These are phyloP conservation scores for Halocynthia roretzi DNA, from an alignment of 23 tunicate genomes.

Conservation along the genomic window DNA sequence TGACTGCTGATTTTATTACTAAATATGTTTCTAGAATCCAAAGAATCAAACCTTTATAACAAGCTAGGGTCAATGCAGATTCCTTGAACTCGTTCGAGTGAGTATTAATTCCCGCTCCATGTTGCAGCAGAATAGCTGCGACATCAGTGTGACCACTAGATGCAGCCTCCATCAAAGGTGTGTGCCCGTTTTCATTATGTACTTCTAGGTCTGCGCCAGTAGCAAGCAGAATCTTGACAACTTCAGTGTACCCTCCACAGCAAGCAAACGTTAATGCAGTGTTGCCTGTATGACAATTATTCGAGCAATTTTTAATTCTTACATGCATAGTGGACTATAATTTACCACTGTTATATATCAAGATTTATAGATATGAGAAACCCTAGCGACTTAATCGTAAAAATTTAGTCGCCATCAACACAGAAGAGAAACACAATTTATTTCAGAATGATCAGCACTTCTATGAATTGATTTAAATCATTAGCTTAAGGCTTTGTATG, in stretches of 20 bases:
- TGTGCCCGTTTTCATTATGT: conserved; percentile 97
- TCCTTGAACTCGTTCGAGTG: conserved; percentile 93
- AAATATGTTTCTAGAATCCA: neutral
- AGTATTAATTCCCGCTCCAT: conserved; percentile 96
- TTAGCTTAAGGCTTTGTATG: too few species aligned
- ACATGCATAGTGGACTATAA: too few species aligned
- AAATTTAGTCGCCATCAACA: too few species aligned
- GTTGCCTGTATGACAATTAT: conserved; percentile 43
- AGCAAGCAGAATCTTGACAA: conserved; percentile 57
- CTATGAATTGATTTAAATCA: too few species aligned
- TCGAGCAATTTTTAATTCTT: too few species aligned
- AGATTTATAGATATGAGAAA: too few species aligned
- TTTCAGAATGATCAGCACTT: too few species aligned
- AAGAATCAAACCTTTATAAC: conserved; percentile 72
- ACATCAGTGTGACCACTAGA: conserved; percentile 88
- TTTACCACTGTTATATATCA: neutral
- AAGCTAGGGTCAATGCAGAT: conserved; percentile 91
- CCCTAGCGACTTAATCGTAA: too few species aligned
- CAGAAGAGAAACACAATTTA: too few species aligned
- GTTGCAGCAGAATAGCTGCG: conserved; percentile 62
- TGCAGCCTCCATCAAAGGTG: conserved; percentile 99
- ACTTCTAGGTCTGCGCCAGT: conserved; percentile 81
- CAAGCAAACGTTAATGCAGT: conserved; percentile 97
- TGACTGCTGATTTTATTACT: neutral
- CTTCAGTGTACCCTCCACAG: conserved; percentile 87